A percentile compares a stretch with the other conserved stretches of the same genome.
These are phyloP conservation scores for Leucoraja erinaceus DNA, from an alignment of 2,113 vertebrate species.

Conservation along the genomic window DNA sequence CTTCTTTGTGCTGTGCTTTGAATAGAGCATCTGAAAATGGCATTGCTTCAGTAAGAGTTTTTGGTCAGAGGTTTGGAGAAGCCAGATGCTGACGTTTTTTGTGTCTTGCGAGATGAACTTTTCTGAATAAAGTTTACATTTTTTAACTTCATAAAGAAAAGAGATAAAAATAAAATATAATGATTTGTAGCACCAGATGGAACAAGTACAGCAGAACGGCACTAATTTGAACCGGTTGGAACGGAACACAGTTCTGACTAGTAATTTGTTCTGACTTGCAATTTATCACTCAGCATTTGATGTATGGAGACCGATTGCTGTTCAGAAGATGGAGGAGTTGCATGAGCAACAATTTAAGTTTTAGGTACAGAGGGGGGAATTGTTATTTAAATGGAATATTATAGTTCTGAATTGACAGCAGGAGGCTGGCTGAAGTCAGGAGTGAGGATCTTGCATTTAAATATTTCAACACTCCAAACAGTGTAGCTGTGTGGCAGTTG, in stretches of 20 bases:
- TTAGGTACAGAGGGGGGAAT: background rate
- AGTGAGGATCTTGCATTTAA: conserved; percentile 12
- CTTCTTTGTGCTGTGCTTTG: background rate
- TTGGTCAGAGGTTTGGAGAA: background rate
- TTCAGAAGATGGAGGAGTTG: conserved; percentile 16
- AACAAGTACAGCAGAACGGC: conserved; percentile 27
- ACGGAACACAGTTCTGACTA: conserved; percentile 24
- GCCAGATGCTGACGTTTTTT: background rate
- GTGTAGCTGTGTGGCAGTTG: background rate
- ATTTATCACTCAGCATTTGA: conserved; percentile 32
- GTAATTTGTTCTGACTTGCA: conserved; percentile 21
- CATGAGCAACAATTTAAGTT: background rate
- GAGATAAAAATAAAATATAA: conserved; percentile 1
- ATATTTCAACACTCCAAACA: background rate
- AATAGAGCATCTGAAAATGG: background rate
- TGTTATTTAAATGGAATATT: background rate
- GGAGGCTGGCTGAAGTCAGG: conserved; percentile 3
- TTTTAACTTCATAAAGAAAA: background rate
- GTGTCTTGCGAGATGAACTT: background rate
- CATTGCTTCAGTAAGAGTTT: background rate
- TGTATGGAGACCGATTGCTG: conserved; percentile 26
- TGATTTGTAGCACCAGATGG: conserved; percentile 21
- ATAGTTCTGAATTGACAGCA: background rate
- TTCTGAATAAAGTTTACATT: background rate
- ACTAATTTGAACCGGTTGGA: conserved; percentile 36